Evolutionary conservation across 2,888 invertebrate genomes (phyloP), one percentile per base, ranked within the genome.

Genomic region (Coleophora flavipennella): DNA sequence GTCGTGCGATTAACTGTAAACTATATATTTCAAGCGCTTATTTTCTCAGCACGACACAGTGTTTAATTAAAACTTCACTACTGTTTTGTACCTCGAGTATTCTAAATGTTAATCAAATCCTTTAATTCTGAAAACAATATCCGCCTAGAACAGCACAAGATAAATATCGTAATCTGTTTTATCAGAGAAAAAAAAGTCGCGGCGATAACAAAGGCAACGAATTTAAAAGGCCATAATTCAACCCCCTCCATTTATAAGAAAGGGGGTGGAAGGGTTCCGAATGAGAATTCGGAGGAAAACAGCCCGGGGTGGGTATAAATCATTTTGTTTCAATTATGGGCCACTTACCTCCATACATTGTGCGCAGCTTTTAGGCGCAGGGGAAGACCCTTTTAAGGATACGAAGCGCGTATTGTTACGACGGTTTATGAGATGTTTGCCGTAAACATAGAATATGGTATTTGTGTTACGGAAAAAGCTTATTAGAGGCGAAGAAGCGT

Each of bases 261-360:
- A 20, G 20, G 20, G 20, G 20, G 20, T 20, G 20, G n/a, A 20
- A 20, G 20, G 20, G 20, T 20, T 20, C 20, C 3, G 20, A 20
- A 20, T 6, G 29, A 26, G 39, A 40, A 43, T 40, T 43, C 40
- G 35, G 38, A 33, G 35, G 39, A 35, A 41, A 41, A 35, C 12
- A 29, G 29, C 29, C 29, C 10, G 39, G 39, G 32, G 35, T 37
- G 31, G 31, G 37, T 11, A 44, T 44, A 44, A 44, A 44, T 44
- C 44, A 44, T 44, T 39, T 33, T 39, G 41, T 41, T 44, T 41
- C 44, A 44, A 44, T 44, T 44, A 44, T 39, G 44, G 34, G 35
- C 36, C 33, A 39, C 44, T 44, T 41, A 41, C 38, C 25, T 26
- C 35, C 25, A 35, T 35, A 10, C 35, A 20, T n/a, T 34, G 29